Evolutionary conservation across 2,888 invertebrate species (phyloP).

Genomic region (Rhopalosiphum nymphaeae): DNA sequence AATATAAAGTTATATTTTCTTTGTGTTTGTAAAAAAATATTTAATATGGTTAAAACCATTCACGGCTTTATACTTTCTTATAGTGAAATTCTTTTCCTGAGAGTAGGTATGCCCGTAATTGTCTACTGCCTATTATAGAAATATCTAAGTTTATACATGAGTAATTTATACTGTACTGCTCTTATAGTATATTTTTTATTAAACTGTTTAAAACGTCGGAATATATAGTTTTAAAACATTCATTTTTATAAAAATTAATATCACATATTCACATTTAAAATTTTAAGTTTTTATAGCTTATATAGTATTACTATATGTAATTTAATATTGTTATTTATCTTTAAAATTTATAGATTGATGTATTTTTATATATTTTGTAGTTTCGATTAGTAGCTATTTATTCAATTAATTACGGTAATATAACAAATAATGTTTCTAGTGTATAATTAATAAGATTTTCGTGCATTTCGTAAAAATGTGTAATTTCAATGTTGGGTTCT

Average conservation of each 20-base stretch:
- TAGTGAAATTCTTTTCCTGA: conserved; percentile 53
- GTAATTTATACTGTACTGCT: conserved; percentile 12
- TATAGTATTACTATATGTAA: not conserved
- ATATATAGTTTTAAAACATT: not conserved
- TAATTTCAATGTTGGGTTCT: not conserved
- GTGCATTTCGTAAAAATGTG: not conserved
- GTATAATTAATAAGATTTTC: not conserved
- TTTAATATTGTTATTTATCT: not conserved
- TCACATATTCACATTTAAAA: not conserved
- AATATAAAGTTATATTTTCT: not conserved
- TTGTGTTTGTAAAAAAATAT: conserved; percentile 23
- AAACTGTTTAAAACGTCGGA: not conserved
- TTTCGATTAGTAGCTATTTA: not conserved
- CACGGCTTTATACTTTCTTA: conserved; percentile 52
- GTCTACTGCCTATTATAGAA: conserved; percentile 50
- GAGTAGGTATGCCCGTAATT: conserved; percentile 50
- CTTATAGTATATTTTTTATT: not conserved
- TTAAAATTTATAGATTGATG: not conserved
- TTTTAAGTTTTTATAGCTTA: not conserved
- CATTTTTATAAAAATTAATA: not conserved
- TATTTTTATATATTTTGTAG: not conserved
- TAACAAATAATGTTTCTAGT: not conserved
- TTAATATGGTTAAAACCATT: conserved; percentile 29
- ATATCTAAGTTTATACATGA: conserved; percentile 22
- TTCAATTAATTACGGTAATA: not conserved